Percentiles rank a stretch among this genome's conserved stretches.
Conservation (phyloP, 2,888 invertebrate species). For the Phyllotreta cruciferae region DNA sequence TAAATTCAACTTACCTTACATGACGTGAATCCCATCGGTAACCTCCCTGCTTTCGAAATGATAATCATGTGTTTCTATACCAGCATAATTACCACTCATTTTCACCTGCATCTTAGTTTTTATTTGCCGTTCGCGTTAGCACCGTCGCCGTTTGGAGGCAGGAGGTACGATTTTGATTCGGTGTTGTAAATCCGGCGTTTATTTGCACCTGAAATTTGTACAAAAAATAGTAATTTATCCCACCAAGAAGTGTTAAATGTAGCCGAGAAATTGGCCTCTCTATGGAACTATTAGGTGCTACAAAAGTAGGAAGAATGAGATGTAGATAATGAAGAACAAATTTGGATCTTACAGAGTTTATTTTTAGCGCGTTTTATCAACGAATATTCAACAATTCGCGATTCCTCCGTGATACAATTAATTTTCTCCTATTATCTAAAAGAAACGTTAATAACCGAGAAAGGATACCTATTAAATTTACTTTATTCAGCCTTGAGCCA, state of each 20-base stretch:
- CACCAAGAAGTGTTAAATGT: too few species aligned
- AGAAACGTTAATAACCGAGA: too few species aligned
- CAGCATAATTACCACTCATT: slow-evolving; percentile 53
- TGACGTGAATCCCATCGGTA: slow-evolving; percentile 4
- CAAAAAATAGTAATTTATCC: background rate
- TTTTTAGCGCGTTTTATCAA: too few species aligned
- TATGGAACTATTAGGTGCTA: background rate
- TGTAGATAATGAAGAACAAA: too few species aligned
- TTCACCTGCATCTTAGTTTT: slow-evolving; percentile 51
- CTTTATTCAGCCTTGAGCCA: slow-evolving; percentile 10
- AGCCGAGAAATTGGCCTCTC: too few species aligned
- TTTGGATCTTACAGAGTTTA: too few species aligned
- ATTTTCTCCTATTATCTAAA: too few species aligned
- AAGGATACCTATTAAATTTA: too few species aligned
- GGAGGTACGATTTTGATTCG: slow-evolving; percentile 34
- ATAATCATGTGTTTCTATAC: slow-evolving; percentile 42
- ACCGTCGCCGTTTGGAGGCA: slow-evolving; percentile 27
- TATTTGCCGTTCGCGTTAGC: slow-evolving; percentile 50
- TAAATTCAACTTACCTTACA: background rate
- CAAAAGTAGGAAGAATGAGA: background rate
- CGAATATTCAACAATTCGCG: too few species aligned
- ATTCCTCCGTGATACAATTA: too few species aligned
- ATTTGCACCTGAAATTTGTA: too few species aligned
- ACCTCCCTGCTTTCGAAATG: slow-evolving; percentile 28
- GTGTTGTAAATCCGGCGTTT: background rate